A percentile compares a stretch with the other conserved stretches of the same genome.
Evolutionary conservation across 2,888 invertebrate species (phyloP).

Genomic region (Helicoverpa assulta): DNA sequence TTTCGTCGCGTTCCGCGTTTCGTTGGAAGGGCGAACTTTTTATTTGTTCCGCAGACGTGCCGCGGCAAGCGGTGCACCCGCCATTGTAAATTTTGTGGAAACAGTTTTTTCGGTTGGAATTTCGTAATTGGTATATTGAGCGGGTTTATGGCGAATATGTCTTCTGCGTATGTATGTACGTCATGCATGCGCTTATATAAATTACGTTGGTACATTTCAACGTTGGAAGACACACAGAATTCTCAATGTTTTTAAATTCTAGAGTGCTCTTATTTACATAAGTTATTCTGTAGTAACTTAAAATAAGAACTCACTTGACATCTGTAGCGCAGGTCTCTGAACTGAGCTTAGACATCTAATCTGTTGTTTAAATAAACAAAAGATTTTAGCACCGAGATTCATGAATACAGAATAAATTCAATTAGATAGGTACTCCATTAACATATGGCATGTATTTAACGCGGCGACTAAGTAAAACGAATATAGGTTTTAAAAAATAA

Average conservation of each 20-base stretch:
- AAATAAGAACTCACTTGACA: not conserved
- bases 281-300: slow-evolving; percentile 14
- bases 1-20: slow-evolving; percentile 75
- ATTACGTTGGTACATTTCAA: slow-evolving; percentile 1
- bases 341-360: not conserved
- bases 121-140: slow-evolving; percentile 52
- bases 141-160: not conserved
- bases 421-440: slow-evolving; percentile 23
- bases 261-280: slow-evolving; percentile 26
- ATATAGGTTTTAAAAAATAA: no score
- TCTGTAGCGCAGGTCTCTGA: not conserved
- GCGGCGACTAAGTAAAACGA: no score
- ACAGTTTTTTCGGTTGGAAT: slow-evolving; percentile 61
- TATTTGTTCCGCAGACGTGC: slow-evolving; percentile 75
- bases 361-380: not conserved
- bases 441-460: no score
- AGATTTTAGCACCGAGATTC: not conserved
- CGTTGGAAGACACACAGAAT: slow-evolving; percentile 10
- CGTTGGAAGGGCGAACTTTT: slow-evolving; percentile 75
- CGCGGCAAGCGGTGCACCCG: slow-evolving; percentile 58
- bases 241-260: slow-evolving; percentile 22
- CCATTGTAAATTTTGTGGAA: slow-evolving; percentile 73
- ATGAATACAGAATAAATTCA: slow-evolving; percentile 31
- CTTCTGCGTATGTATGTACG: slow-evolving; percentile 2
- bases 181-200: not conserved